These are phyloP conservation scores for Neoarius graeffei DNA, from an alignment of 2,113 vertebrate species.

Conservation along the genomic window DNA sequence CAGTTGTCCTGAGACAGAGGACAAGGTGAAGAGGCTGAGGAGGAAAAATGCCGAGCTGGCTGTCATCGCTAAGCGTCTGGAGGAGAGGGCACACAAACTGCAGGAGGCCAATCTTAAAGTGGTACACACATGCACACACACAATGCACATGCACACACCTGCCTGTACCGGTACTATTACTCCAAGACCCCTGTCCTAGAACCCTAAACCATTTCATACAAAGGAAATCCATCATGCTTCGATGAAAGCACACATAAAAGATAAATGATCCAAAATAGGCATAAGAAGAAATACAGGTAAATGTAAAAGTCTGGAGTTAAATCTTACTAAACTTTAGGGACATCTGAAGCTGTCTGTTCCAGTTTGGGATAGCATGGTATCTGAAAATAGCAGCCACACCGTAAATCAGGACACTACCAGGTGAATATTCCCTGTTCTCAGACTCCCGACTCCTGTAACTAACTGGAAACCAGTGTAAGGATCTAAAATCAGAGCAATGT, in stretches of 20 bases:
- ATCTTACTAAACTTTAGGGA: background rate
- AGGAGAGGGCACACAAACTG: conserved; percentile 91
- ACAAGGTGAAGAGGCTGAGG: conserved; percentile 94
- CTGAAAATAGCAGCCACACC: background rate
- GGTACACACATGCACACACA: conserved; percentile 65
- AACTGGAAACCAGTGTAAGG: background rate
- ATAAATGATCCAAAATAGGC: background rate
- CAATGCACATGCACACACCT: background rate
- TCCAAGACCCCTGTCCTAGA: background rate
- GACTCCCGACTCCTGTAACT: background rate
- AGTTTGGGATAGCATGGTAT: background rate
- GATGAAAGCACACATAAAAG: background rate
- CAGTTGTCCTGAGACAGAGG: conserved; percentile 92
- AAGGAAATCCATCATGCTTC: background rate
- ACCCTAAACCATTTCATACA: background rate
- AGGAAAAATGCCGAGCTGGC: conserved; percentile 94
- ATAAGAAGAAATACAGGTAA: background rate
- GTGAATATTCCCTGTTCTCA: background rate
- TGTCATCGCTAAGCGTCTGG: conserved; percentile 92
- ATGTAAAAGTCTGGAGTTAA: background rate
- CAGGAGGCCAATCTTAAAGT: conserved; percentile 97
- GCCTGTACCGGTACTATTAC: no score
- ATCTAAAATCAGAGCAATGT: background rate
- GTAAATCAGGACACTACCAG: background rate
- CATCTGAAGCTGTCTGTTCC: background rate